Percentiles rank a stretch among this genome's conserved stretches.
These are phyloP conservation scores for Uria aalge DNA, from an alignment of 2,113 vertebrate species.

Conservation along the genomic window DNA sequence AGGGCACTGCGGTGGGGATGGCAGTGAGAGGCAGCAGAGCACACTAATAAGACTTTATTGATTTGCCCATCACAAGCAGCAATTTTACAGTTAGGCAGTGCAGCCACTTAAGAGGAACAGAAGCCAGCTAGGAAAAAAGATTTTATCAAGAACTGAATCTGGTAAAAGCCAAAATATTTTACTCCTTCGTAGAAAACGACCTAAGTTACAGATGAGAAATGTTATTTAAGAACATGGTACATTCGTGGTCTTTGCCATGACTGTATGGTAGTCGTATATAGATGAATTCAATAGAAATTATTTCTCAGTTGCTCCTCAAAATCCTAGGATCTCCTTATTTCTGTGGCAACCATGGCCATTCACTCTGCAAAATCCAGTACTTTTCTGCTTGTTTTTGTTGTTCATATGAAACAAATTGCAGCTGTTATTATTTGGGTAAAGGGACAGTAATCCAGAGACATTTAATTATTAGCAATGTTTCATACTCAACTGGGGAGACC, in stretches of 20 bases:
- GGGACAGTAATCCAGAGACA: neutral
- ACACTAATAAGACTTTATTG: neutral
- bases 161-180: neutral
- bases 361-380: neutral
- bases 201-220: neutral
- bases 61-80: neutral
- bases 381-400: neutral
- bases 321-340: neutral
- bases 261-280: neutral
- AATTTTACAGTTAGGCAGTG: neutral
- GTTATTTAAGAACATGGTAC: neutral
- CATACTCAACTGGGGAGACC: accelerated
- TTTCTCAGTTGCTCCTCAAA: neutral
- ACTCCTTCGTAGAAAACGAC: neutral
- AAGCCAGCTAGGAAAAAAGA: neutral
- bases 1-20: neutral
- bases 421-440: neutral
- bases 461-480: neutral
- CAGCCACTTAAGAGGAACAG: neutral
- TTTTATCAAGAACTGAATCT: neutral
- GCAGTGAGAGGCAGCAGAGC: neutral
- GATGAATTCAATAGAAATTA: neutral
- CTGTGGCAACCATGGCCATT: neutral
- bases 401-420: neutral
- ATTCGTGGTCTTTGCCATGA: neutral